Evolutionary conservation across 2,797 vertebrate genomes (phyloP).

Genomic region (Anniella stebbinsi): DNA sequence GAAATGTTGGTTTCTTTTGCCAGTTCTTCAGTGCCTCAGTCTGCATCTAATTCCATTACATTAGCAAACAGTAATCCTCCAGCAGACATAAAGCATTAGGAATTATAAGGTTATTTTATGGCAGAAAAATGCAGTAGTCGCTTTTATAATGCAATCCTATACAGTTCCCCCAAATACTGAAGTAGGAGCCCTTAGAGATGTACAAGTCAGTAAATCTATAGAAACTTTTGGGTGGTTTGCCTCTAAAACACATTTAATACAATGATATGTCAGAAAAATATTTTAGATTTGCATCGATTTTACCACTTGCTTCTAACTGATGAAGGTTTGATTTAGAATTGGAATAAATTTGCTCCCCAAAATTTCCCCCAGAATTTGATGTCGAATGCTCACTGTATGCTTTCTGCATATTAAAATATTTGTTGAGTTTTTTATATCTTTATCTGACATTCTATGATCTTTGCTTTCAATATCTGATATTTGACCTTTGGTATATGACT

Average conservation of each 20-base stretch:
- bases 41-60: slow-evolving; percentile 42
- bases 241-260: slow-evolving; percentile 20
- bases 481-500: not conserved
- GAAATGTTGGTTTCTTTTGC: slow-evolving; percentile 17
- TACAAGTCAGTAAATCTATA: not conserved
- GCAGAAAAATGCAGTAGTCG: not conserved
- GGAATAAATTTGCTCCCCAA: not conserved
- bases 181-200: slow-evolving; percentile 16
- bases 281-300: not conserved
- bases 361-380: not conserved
- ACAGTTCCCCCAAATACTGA: slow-evolving; percentile 15
- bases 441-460: not conserved
- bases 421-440: not conserved
- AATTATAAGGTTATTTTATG: slow-evolving; percentile 50
- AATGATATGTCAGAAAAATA: not conserved
- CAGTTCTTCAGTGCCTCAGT: slow-evolving; percentile 33
- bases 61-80: slow-evolving; percentile 54
- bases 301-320: not conserved
- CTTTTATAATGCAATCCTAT: slow-evolving; percentile 30
- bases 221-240: not conserved
- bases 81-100: slow-evolving; percentile 44
- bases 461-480: not conserved
- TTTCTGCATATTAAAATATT: not conserved
- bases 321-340: not conserved
- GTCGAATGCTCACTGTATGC: not conserved